Evolutionary conservation across 30 jellyfish, hydroid and myxozoan genomes (phyloP).

Genomic region (Aurelia sp.): DNA sequence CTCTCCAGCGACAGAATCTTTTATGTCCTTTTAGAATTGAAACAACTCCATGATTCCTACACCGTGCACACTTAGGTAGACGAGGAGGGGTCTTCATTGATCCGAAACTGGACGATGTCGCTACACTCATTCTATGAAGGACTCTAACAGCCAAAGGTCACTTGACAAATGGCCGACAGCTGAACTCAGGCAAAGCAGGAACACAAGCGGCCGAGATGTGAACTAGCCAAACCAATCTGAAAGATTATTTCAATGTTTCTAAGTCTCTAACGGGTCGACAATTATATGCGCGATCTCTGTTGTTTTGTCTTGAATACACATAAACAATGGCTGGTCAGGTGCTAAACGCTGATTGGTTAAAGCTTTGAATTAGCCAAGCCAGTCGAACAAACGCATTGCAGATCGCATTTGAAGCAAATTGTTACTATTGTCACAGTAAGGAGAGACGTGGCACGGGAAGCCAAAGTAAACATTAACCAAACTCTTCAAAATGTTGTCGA

Average conservation of each 20-base stretch:
- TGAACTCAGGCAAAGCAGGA: neutral
- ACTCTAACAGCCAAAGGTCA: constrained; percentile 11
- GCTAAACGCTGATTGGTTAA: constrained; percentile 85
- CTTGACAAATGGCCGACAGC: neutral
- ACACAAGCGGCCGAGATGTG: constrained; percentile 7
- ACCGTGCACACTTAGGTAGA: constrained; percentile 97
- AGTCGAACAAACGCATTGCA: constrained; percentile 64
- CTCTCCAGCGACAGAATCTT: constrained; percentile 99
- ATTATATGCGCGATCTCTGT: constrained; percentile 62
- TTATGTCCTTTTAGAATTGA: constrained; percentile 97
- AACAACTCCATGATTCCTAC: constrained; percentile 99
- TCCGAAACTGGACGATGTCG: constrained; percentile 68
- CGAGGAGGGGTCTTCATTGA: constrained; percentile 97
- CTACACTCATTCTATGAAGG: constrained; percentile 59
- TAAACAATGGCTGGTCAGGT: constrained; percentile 65
- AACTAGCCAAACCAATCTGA: constrained; percentile 45
- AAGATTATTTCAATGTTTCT: constrained; percentile 79
- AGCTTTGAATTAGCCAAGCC: constrained; percentile 64
- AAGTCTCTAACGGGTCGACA: constrained; percentile 79
- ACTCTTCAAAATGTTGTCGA: neutral
- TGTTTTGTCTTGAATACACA: constrained; percentile 54
- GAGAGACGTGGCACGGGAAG: neutral
- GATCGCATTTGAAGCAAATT: constrained; percentile 25
- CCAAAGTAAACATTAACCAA: neutral
- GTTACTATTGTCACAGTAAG: constrained; percentile 68